Conservation (phyloP, 1,140 invertebrate genomes). For the Microvelia longipes region DNA sequence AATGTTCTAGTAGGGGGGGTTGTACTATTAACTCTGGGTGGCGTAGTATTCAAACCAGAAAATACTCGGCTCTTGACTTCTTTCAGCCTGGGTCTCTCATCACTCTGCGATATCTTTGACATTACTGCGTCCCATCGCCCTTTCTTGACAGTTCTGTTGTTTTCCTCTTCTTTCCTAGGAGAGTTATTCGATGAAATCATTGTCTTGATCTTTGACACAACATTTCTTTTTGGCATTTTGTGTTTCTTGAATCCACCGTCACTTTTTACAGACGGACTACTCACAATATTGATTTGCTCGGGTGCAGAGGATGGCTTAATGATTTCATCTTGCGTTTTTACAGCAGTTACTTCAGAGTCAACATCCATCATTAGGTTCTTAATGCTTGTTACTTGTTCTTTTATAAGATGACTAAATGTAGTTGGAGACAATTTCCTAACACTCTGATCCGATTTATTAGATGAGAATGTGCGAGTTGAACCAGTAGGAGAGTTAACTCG, state of each 20-base stretch:
- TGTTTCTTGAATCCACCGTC: slow-evolving; percentile 40
- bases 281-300: slow-evolving; percentile 8
- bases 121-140: slow-evolving; percentile 60
- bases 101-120: slow-evolving; percentile 59
- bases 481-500: slow-evolving; percentile 15
- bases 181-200: slow-evolving; percentile 39
- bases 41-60: slow-evolving; percentile 14
- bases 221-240: slow-evolving; percentile 57
- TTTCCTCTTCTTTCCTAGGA: slow-evolving; percentile 32
- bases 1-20: slow-evolving; percentile 7
- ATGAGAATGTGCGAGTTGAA: slow-evolving; percentile 19
- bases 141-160: slow-evolving; percentile 28
- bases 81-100: slow-evolving; percentile 44
- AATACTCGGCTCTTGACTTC: slow-evolving; percentile 66
- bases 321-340: slow-evolving; percentile 5
- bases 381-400: slow-evolving; percentile 24
- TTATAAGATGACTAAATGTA: slow-evolving; percentile 14
- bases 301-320: slow-evolving; percentile 3
- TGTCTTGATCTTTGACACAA: slow-evolving; percentile 54
- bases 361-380: slow-evolving; percentile 21
- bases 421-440: slow-evolving; percentile 26
- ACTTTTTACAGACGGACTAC: slow-evolving; percentile 12
- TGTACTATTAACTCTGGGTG: neutral
- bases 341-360: slow-evolving; percentile 10
- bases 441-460: slow-evolving; percentile 24